phyloP scores from a whole-genome alignment of 2,888 invertebrate species.

The Trisateles emortualis region DNA sequence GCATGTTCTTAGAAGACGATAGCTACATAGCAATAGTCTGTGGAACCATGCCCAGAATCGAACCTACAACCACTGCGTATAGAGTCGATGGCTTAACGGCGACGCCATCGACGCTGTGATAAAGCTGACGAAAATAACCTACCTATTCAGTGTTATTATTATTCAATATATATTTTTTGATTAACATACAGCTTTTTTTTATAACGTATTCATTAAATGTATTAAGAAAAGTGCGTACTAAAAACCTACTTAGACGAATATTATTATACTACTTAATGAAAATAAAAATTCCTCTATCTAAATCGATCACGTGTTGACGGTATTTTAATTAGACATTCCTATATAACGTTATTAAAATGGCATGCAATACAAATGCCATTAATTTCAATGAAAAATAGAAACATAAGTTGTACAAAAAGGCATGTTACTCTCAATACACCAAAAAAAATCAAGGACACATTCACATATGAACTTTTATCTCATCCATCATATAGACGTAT shows the following conservation, averaged over 20 bases:
- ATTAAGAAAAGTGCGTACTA: neutral
- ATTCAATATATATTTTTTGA: conserved; percentile 9
- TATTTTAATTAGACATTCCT: conserved; percentile 34
- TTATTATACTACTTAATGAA: conserved; percentile 14
- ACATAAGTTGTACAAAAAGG: conserved; percentile 35
- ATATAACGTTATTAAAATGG: conserved; percentile 27
- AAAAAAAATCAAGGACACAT: conserved; percentile 40
- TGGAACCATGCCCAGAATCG: conserved; percentile 77
- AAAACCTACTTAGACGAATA: neutral
- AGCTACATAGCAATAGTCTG: conserved; percentile 69
- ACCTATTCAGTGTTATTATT: conserved; percentile 10
- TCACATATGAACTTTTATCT: conserved; percentile 40
- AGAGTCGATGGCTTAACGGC: conserved; percentile 10
- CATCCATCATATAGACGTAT: conserved; percentile 48
- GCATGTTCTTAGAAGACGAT: conserved; percentile 82
- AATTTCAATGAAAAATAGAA: conserved; percentile 39
- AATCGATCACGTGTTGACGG: conserved; percentile 24
- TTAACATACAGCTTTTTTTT: conserved; percentile 6
- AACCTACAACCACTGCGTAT: conserved; percentile 50
- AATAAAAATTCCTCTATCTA: conserved; percentile 11
- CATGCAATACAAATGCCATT: conserved; percentile 33
- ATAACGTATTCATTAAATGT: conserved; percentile 10
- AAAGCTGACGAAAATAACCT: conserved; percentile 19
- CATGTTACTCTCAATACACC: conserved; percentile 47
- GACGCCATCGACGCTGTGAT: conserved; percentile 20